phyloP scores from a whole-genome alignment of 2,797 vertebrate species.

The Microctenopoma steveboyesi region DNA sequence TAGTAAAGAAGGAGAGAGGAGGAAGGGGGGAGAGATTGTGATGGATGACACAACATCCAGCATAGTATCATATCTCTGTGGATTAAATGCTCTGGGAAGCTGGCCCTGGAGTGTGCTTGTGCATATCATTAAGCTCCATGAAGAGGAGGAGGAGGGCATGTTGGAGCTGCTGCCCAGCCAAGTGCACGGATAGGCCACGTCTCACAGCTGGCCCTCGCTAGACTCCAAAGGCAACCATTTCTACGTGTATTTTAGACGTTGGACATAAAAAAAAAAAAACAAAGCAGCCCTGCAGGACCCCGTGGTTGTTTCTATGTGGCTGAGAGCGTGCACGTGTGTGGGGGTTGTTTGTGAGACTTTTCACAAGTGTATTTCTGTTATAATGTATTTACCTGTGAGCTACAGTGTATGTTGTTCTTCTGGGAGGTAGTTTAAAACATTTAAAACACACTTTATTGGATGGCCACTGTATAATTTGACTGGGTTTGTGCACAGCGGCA shows the following conservation, averaged over 20 bases:
- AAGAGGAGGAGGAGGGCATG: slow-evolving; percentile 69
- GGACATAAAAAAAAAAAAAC: slow-evolving; percentile 71
- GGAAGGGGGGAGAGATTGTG: slow-evolving; percentile 58
- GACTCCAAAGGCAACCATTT: slow-evolving; percentile 65
- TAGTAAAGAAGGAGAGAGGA: slow-evolving; percentile 22
- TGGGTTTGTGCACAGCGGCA: slow-evolving; percentile 76
- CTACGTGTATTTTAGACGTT: slow-evolving; percentile 66
- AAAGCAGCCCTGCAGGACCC: slow-evolving; percentile 69
- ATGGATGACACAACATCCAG: slow-evolving; percentile 78
- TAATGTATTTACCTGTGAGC: slow-evolving; percentile 59
- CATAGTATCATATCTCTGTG: slow-evolving; percentile 80
- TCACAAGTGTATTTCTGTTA: slow-evolving; percentile 46
- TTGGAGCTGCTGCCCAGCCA: slow-evolving; percentile 67
- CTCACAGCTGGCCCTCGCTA: slow-evolving; percentile 63
- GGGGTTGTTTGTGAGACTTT: slow-evolving; percentile 38
- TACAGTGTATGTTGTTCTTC: slow-evolving; percentile 62
- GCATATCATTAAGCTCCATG: slow-evolving; percentile 79
- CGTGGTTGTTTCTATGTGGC: slow-evolving; percentile 43
- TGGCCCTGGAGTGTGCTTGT: slow-evolving; percentile 80
- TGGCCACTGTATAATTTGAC: slow-evolving; percentile 82
- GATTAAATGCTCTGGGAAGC: slow-evolving; percentile 82
- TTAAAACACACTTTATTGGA: slow-evolving; percentile 74
- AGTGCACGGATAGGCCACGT: slow-evolving; percentile 69
- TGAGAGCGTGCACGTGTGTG: slow-evolving; percentile 27
- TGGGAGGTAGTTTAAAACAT: slow-evolving; percentile 69